phyloP scores from a whole-genome alignment of 1,140 invertebrate genomes.

The Lordiphosa stackelbergi region DNA sequence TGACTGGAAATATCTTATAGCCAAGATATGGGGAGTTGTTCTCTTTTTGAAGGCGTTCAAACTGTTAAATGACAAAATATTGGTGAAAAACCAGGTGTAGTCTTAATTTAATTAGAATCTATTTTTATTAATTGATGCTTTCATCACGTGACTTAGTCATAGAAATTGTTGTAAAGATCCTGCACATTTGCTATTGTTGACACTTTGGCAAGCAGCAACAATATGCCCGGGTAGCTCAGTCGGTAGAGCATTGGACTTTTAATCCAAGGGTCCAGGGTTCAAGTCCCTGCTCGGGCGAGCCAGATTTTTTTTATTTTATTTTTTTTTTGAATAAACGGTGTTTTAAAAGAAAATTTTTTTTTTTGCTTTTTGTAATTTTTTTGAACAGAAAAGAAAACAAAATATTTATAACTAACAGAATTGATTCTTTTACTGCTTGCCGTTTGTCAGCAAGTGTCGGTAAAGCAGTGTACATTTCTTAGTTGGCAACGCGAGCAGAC shows the following conservation, averaged over 20 bases:
- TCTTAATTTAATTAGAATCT: no score
- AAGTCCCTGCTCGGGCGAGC: slow-evolving; percentile 87
- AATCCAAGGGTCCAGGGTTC: slow-evolving; percentile 89
- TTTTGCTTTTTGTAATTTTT: background rate
- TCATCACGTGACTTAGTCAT: background rate
- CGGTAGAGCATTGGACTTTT: slow-evolving; percentile 89
- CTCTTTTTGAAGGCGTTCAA: no score
- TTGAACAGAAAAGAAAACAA: no score
- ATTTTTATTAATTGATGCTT: background rate
- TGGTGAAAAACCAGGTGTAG: no score
- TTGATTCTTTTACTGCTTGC: no score
- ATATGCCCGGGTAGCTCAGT: slow-evolving; percentile 86
- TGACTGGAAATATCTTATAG: no score
- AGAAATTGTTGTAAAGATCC: background rate
- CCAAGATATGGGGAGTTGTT: no score
- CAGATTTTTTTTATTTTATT: background rate
- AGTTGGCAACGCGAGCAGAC: background rate
- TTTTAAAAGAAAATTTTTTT: background rate
- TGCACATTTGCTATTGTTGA: background rate
- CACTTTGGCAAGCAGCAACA: background rate
- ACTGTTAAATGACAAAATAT: no score
- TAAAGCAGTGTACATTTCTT: background rate
- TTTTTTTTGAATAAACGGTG: no score
- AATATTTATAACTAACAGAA: no score
- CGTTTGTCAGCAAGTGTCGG: background rate